phyloP scores from a whole-genome alignment of 2,113 vertebrate genomes.

The Oryzias melastigma region DNA sequence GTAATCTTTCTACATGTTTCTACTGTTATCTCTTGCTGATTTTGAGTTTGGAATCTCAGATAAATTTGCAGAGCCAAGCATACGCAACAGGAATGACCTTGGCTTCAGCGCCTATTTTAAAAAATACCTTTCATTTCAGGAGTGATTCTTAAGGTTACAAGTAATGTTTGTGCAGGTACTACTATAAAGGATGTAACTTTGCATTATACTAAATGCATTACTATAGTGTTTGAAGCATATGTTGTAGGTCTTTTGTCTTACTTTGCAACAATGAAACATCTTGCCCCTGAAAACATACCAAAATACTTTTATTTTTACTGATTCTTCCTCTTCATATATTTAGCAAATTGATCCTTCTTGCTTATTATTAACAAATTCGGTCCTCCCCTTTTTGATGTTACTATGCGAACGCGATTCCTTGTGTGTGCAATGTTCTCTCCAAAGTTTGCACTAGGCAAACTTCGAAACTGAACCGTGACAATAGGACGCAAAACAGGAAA shows the following conservation, averaged over 20 bases:
- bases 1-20: neutral
- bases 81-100: slow-evolving; percentile 8
- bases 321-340: neutral
- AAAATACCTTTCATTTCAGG: neutral
- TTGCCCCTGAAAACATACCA: neutral
- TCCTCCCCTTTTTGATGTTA: neutral
- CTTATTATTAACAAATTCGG: neutral
- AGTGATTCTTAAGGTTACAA: neutral
- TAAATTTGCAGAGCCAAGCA: neutral
- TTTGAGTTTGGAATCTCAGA: slow-evolving; percentile 1
- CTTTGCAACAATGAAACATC: neutral
- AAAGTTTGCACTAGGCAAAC: slow-evolving; percentile 85
- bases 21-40: neutral
- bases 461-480: slow-evolving; percentile 84
- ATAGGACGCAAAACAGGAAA: slow-evolving; percentile 97
- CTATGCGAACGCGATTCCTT: neutral
- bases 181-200: too few species aligned
- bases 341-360: neutral
- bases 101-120: neutral
- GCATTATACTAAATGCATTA: too few species aligned
- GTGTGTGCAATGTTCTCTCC: slow-evolving; percentile 52
- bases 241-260: neutral
- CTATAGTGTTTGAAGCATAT: neutral
- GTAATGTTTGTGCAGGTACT: slow-evolving; percentile 1
- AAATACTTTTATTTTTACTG: neutral